Evolutionary conservation across 2,113 vertebrate genomes (phyloP).

Genomic region (Trichomycterus rosablanca): DNA sequence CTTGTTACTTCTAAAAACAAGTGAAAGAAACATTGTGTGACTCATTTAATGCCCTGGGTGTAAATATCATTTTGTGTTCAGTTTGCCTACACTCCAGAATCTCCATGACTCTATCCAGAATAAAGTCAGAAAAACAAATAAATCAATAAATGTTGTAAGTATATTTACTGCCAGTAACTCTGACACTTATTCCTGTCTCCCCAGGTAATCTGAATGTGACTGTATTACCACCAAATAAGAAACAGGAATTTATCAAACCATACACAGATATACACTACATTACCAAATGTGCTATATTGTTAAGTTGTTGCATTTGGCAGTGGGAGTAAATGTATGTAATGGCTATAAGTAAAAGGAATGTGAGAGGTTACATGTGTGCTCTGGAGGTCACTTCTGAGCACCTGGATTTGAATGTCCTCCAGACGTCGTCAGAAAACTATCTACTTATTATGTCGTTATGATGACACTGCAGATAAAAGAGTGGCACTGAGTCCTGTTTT

Average conservation of each 20-base stretch:
- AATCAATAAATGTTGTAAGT: background rate
- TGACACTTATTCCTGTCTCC: too few species aligned
- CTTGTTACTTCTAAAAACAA: too few species aligned
- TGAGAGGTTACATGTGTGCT: background rate
- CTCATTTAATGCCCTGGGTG: too few species aligned
- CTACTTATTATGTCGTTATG: background rate
- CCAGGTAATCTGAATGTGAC: too few species aligned
- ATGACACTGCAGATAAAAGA: background rate
- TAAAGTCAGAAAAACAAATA: background rate
- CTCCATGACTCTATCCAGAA: too few species aligned
- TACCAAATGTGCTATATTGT: background rate
- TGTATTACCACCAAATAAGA: too few species aligned
- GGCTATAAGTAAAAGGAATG: conserved; percentile 4
- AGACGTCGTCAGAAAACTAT: too few species aligned
- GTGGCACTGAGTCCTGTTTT: background rate
- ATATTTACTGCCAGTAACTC: too few species aligned
- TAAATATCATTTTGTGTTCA: too few species aligned
- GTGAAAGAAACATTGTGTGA: too few species aligned
- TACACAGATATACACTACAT: conserved; percentile 12
- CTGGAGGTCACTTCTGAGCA: conserved; percentile 10
- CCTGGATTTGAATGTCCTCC: conserved; percentile 1
- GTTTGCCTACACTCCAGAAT: too few species aligned
- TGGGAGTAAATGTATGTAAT: background rate
- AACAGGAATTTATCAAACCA: too few species aligned
- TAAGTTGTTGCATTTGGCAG: background rate